Percentiles rank a stretch among this genome's conserved stretches.
These are phyloP conservation scores for Drosophila simulans DNA, from an alignment of 1,140 invertebrate species.

Conservation along the genomic window DNA sequence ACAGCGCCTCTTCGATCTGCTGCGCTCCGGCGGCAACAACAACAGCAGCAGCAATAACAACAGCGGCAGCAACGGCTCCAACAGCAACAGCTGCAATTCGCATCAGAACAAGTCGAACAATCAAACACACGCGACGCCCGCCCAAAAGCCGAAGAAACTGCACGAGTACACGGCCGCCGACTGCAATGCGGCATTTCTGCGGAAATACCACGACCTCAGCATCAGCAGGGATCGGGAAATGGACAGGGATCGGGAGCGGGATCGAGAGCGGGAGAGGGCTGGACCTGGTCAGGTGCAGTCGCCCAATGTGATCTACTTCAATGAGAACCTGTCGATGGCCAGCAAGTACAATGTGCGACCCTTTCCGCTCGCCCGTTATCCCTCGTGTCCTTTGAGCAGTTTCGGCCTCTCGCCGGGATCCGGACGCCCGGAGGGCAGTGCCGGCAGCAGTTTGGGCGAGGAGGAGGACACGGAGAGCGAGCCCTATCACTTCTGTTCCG, in stretches of 20 bases:
- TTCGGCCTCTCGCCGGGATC: conserved; percentile 30
- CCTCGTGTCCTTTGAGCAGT: conserved; percentile 71
- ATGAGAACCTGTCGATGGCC: conserved; percentile 83
- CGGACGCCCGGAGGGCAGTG: conserved; percentile 22
- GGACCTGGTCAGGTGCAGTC: not conserved
- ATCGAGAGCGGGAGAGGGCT: conserved; percentile 26
- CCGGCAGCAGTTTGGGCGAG: conserved; percentile 63
- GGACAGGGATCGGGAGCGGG: conserved; percentile 38
- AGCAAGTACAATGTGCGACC: conserved; percentile 71
- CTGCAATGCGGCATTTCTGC: conserved; percentile 74
- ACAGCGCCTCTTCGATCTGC: conserved; percentile 76
- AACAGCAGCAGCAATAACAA: conserved; percentile 20
- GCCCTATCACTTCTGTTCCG: conserved; percentile 70
- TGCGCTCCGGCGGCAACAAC: conserved; percentile 72
- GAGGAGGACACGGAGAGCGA: conserved; percentile 65
- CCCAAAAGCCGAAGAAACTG: conserved; percentile 68
- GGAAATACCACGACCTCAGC: conserved; percentile 73
- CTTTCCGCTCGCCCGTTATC: conserved; percentile 66
- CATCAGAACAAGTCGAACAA: conserved; percentile 3
- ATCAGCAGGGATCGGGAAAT: conserved; percentile 32
- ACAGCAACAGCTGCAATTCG: conserved; percentile 28
- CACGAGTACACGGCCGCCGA: conserved; percentile 76
- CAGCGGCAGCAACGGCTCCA: conserved; percentile 11
- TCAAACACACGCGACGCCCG: conserved; percentile 24
- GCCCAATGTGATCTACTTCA: conserved; percentile 78